Base-by-base conservation (phyloP, 2,888 invertebrate genomes). In the Stramonita haemastoma region DNA sequence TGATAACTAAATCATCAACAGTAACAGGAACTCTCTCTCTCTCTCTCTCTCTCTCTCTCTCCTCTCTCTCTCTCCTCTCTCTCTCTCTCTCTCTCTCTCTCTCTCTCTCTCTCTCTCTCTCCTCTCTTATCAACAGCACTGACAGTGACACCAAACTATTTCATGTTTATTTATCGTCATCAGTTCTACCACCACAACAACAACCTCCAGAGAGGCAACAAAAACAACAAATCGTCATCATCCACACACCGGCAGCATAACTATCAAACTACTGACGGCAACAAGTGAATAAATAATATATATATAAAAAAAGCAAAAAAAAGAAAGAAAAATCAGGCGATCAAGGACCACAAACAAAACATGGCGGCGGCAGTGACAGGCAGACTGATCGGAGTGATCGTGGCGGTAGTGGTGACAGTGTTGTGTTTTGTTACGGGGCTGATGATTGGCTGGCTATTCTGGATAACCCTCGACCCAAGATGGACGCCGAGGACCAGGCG, bases 321-420 rank as follows among this genome's bases (percentile, higher is more conserved):
- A 66, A 66, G 13, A 8, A 79, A 26, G 2, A 26, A 15, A n/a
- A 8, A 2, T 13, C 83, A 13, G 46, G 4, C 34, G 19, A 22
- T 34, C 0, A 15, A 17, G 17, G 46, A 36, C 17, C 83, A 83
- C 6, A 22, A 77, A 1, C 36, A 34, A 36, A 15, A n/a, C 32
- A 86, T 36, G 26, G 26, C 29, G 56, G 29, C 79, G 29, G 57
- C 79, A 36, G 60, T 88, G 87, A 86, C 89, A 91, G 91, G 90
- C 91, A 88, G 89, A 90, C 36, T 91, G 91, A 85, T 92, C 92
- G 32, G 34, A 66, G 79, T 87, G 29, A 87, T 84, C 0, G 66
- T 81, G 70, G 83, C 83, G 15, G 66, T 84, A 5, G 87, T 87
- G 83, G 87, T 87, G 87, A 36, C 87, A 13, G 70, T 89, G n/a